Percentiles rank a stretch among this genome's conserved stretches.
phyloP scores from a whole-genome alignment of 2,888 invertebrate species.

The Carcina quercana region DNA sequence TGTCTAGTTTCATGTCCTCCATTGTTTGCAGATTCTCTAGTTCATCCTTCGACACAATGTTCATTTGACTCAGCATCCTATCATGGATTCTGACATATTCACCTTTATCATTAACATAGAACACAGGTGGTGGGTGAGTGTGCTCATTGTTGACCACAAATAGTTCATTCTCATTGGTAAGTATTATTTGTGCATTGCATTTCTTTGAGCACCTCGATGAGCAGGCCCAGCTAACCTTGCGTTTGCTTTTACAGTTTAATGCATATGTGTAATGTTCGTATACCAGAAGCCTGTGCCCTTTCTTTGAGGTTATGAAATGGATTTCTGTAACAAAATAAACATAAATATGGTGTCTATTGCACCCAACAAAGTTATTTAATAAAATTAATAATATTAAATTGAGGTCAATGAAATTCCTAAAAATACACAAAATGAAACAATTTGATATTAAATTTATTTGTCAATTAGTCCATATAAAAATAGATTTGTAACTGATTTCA shows the following conservation, averaged over 20 bases:
- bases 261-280: slow-evolving; percentile 50
- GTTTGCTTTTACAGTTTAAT: slow-evolving; percentile 38
- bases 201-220: slow-evolving; percentile 52
- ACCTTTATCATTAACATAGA: slow-evolving; percentile 42
- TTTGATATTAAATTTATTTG: no score
- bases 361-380: no score
- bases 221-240: slow-evolving; percentile 43
- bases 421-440: no score
- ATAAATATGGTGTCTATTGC: no score
- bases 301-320: slow-evolving; percentile 52
- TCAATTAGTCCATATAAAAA: no score
- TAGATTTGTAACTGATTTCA: no score
- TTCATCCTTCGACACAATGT: slow-evolving; percentile 1
- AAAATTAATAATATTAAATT: no score
- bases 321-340: slow-evolving; percentile 42
- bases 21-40: no score
- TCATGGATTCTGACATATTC: slow-evolving; percentile 37
- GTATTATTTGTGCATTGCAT: slow-evolving; percentile 43
- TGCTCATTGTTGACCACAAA: slow-evolving; percentile 34
- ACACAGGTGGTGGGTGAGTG: slow-evolving; percentile 47
- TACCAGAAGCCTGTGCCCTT: slow-evolving; percentile 44
- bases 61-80: slow-evolving; percentile 17
- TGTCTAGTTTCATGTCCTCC: not conserved
- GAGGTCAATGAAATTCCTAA: no score
- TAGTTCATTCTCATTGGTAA: slow-evolving; percentile 36